Conservation (phyloP, 2,888 invertebrate species). For the Megaustenia siamemsis region DNA sequence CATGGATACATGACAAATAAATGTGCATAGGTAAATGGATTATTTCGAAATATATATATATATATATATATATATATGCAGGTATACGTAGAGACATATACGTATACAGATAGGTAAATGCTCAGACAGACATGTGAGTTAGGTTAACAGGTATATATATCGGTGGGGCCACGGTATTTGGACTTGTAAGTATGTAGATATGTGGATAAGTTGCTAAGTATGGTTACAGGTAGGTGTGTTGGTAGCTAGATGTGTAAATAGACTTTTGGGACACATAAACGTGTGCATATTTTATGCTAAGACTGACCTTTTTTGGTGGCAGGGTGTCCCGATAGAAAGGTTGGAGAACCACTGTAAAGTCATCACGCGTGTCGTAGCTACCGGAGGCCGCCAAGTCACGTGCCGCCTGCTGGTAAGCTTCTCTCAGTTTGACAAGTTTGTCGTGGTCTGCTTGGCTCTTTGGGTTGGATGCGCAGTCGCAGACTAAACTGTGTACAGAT, state of each 20-base stretch:
- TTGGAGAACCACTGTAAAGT: conserved; percentile 78
- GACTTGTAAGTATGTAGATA: background rate
- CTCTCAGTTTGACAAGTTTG: conserved; percentile 59
- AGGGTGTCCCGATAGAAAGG: conserved; percentile 72
- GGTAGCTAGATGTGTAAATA: background rate
- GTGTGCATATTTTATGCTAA: background rate
- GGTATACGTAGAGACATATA: conserved; percentile 12
- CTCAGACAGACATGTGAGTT: conserved; percentile 48
- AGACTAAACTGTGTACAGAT: conserved; percentile 58
- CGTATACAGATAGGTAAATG: background rate
- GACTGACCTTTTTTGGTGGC: conserved; percentile 58
- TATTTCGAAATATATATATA: conserved; percentile 62
- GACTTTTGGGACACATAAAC: too few species aligned
- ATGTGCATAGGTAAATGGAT: background rate
- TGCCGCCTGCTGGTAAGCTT: conserved; percentile 64
- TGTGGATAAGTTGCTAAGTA: background rate
- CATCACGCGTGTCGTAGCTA: conserved; percentile 74
- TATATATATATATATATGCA: conserved; percentile 78
- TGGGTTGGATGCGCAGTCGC: conserved; percentile 69
- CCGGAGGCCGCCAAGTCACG: conserved; percentile 68
- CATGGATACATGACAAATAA: conserved; percentile 33
- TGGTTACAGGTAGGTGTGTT: background rate
- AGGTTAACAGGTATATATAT: conserved; percentile 74
- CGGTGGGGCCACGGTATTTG: background rate
- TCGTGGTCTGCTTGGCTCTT: conserved; percentile 57